phyloP scores from a whole-genome alignment of 2,888 invertebrate species.

The Cenopis cana region DNA sequence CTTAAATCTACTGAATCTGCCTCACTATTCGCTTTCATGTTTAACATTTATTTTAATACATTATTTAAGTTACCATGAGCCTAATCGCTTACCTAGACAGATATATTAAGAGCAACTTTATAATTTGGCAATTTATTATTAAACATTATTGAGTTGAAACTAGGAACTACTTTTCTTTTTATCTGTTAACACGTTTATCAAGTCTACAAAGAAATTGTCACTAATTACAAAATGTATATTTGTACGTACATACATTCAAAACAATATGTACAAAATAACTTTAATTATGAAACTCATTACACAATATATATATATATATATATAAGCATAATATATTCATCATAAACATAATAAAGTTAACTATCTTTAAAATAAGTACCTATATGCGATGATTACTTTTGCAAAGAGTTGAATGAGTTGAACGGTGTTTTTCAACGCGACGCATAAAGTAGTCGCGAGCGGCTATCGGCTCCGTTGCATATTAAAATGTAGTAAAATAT shows the following conservation, averaged over 20 bases:
- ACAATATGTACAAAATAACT: neutral
- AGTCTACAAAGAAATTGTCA: neutral
- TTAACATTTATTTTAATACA: slow-evolving; percentile 48
- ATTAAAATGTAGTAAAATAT: neutral
- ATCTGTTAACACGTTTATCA: neutral
- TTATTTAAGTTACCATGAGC: slow-evolving; percentile 38
- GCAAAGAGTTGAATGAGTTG: neutral
- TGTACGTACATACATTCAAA: too few relatives aligned
- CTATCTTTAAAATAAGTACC: neutral
- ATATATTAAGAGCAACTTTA: slow-evolving; percentile 40
- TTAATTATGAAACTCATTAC: neutral
- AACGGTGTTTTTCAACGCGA: neutral
- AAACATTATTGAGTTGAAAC: slow-evolving; percentile 7
- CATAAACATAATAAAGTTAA: neutral
- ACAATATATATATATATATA: too few relatives aligned
- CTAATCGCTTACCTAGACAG: slow-evolving; percentile 21
- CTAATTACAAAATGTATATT: neutral
- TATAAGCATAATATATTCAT: too few relatives aligned
- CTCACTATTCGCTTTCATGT: slow-evolving; percentile 82
- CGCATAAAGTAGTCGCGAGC: neutral
- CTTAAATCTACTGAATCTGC: slow-evolving; percentile 53
- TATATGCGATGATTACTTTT: neutral
- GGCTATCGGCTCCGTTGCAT: neutral
- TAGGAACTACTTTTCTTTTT: slow-evolving; percentile 19
- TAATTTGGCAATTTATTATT: slow-evolving; percentile 37